Conservation (phyloP, 2,113 vertebrate species). For the Crocuta crocuta region DNA sequence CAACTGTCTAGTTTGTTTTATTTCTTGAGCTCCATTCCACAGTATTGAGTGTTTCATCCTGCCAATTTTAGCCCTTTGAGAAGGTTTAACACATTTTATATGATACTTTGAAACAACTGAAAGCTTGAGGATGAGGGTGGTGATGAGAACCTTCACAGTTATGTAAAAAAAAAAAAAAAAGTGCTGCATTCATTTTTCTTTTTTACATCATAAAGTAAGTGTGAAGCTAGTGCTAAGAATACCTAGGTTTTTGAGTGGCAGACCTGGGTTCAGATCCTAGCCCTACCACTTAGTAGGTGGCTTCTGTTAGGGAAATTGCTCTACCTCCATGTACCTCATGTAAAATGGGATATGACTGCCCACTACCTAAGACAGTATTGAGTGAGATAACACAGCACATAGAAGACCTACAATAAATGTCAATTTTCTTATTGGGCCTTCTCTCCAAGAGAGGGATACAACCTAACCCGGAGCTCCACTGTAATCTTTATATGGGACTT, state of each 20-base stretch:
- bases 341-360: not conserved
- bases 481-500: not conserved
- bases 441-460: not conserved
- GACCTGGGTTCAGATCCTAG: not conserved
- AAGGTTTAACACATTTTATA: not conserved
- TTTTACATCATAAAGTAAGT: not conserved
- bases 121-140: not conserved
- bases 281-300: not conserved
- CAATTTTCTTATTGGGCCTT: not conserved
- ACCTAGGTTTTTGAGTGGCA: not conserved
- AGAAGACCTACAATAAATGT: not conserved
- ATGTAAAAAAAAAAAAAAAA: not conserved
- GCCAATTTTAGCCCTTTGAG: not conserved
- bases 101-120: not conserved
- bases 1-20: not conserved
- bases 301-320: not conserved
- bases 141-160: not conserved
- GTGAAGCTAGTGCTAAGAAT: not conserved
- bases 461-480: not conserved
- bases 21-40: not conserved
- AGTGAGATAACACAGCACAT: not conserved
- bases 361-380: not conserved
- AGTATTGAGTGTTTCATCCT: not conserved
- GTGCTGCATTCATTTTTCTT: not conserved
- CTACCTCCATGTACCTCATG: not conserved